Conservation (phyloP, 2,888 invertebrate species). For the Branchellion lobata region DNA sequence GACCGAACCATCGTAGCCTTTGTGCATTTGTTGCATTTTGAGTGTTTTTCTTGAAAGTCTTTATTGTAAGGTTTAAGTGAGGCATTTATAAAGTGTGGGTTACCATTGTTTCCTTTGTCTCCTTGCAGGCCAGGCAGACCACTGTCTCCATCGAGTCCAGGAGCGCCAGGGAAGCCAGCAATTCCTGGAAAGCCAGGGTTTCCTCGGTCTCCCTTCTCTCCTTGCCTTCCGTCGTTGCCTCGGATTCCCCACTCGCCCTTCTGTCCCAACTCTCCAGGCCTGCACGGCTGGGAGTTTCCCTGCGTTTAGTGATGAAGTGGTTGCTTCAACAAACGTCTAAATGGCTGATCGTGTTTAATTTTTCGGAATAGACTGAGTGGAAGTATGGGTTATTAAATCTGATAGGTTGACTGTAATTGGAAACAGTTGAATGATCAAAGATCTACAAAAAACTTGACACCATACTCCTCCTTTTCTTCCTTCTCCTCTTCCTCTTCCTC, state of each 20-base stretch:
- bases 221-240: slow-evolving; percentile 42
- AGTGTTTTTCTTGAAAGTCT: too few species aligned
- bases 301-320: not conserved
- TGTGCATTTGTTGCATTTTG: too few species aligned
- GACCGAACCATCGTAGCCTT: slow-evolving; percentile 46
- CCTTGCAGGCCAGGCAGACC: slow-evolving; percentile 40
- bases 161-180: slow-evolving; percentile 23
- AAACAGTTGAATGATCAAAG: too few species aligned
- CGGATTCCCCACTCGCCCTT: slow-evolving; percentile 63
- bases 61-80: too few species aligned
- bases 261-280: slow-evolving; percentile 48
- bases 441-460: too few species aligned
- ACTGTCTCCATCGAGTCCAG: slow-evolving; percentile 40
- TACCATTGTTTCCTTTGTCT: slow-evolving; percentile 37
- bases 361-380: too few species aligned
- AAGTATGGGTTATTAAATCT: too few species aligned
- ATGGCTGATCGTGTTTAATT: too few species aligned
- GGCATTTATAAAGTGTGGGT: too few species aligned
- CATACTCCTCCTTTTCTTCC: not conserved
- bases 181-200: not conserved
- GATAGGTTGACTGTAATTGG: too few species aligned
- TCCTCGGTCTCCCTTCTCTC: slow-evolving; percentile 54
- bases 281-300: not conserved
- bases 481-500: not conserved
- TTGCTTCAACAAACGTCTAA: too few species aligned